These are phyloP conservation scores for Lasiurus borealis DNA, from an alignment of 2,113 vertebrate genomes.

Conservation along the genomic window DNA sequence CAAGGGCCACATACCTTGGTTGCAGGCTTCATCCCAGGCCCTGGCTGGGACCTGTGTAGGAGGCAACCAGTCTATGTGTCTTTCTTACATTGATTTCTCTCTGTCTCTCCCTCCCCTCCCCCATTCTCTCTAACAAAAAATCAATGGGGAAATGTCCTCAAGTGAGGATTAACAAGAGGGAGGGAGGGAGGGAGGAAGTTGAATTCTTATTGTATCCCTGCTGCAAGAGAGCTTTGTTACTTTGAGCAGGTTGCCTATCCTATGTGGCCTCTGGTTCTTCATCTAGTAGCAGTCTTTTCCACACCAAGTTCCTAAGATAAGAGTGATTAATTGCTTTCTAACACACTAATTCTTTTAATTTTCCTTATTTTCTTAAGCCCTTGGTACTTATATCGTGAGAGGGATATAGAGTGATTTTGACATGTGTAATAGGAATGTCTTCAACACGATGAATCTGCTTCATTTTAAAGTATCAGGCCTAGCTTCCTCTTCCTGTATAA, in stretches of 20 bases:
- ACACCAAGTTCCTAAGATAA: not conserved
- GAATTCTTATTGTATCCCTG: not conserved
- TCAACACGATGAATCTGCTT: not conserved
- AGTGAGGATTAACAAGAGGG: too few species aligned
- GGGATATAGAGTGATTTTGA: not conserved
- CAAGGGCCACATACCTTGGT: too few species aligned
- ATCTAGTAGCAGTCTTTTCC: not conserved
- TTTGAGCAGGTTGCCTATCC: not conserved
- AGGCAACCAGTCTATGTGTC: too few species aligned
- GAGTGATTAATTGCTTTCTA: not conserved
- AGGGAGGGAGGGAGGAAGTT: not conserved
- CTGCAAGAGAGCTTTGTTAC: not conserved
- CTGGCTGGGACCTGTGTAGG: too few species aligned
- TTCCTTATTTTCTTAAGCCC: not conserved
- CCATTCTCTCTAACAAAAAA: too few species aligned
- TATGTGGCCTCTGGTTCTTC: not conserved
- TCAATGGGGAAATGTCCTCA: too few species aligned
- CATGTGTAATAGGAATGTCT: not conserved
- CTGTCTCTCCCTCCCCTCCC: too few species aligned
- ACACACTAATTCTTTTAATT: not conserved
- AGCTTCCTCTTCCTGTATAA: slow-evolving; percentile 45
- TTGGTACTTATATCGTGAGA: not conserved
- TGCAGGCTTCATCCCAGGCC: too few species aligned
- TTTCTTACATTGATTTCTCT: too few species aligned
- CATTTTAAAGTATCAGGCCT: not conserved